phyloP scores from a whole-genome alignment of 1,140 invertebrate species.

The Anastatus disparis region DNA sequence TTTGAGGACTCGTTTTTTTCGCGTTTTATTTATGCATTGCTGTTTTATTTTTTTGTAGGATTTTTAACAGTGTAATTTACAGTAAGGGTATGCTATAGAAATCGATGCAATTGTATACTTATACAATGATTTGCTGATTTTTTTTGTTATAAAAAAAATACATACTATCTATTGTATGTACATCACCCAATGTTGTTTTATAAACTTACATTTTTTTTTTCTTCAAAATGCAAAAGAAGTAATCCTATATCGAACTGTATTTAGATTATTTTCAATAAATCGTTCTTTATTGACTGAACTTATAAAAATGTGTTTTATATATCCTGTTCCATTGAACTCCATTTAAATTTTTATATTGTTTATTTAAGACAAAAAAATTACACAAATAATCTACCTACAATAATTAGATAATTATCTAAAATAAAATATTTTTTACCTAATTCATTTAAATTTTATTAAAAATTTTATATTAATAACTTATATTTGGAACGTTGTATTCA shows the following conservation, averaged over 20 bases:
- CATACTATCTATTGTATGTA: constrained; percentile 28
- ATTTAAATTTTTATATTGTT: no score
- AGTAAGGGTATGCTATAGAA: constrained; percentile 13
- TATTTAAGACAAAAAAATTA: no score
- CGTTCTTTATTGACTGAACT: constrained; percentile 33
- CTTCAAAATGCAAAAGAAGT: background rate
- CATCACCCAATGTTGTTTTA: constrained; percentile 14
- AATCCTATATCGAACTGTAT: constrained; percentile 31
- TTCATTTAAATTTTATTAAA: no score
- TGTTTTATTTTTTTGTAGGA: constrained; percentile 28
- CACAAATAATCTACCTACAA: no score
- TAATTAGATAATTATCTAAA: no score
- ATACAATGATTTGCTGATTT: constrained; percentile 23
- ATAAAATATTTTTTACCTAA: no score
- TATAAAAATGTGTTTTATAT: background rate
- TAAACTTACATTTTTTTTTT: constrained; percentile 21
- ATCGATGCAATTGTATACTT: constrained; percentile 9
- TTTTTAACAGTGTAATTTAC: constrained; percentile 30
- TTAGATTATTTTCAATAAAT: constrained; percentile 41
- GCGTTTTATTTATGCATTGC: constrained; percentile 30
- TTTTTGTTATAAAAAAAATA: constrained; percentile 25
- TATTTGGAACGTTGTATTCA: no score
- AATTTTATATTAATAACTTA: no score
- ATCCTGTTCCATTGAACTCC: no score
- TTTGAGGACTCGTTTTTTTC: constrained; percentile 27